phyloP scores from a whole-genome alignment of 2,888 invertebrate species.

The Himalopsyche anomala region DNA sequence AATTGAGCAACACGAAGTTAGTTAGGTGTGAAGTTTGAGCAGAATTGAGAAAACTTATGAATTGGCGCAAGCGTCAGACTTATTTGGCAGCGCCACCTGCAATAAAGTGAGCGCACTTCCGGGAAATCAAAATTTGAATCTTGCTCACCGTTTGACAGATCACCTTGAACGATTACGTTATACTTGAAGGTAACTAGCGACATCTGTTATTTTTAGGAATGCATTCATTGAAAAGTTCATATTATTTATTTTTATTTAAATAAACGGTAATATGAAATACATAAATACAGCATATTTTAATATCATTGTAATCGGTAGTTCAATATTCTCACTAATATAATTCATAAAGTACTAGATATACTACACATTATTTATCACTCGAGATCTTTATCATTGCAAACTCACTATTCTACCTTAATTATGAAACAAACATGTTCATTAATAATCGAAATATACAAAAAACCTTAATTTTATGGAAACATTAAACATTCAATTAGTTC shows the following conservation, averaged over 20 bases:
- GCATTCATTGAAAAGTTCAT: background rate
- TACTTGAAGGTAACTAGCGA: background rate
- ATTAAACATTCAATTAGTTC: no score
- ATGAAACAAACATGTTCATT: no score
- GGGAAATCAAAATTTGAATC: conserved; percentile 4
- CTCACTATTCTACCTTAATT: no score
- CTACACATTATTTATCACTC: no score
- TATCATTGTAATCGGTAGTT: no score
- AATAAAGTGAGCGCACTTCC: conserved; percentile 2
- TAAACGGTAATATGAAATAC: no score
- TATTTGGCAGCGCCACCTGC: conserved; percentile 27
- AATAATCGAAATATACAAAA: no score
- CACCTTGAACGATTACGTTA: conserved; percentile 40
- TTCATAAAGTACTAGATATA: no score
- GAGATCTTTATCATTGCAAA: no score
- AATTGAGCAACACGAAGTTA: background rate
- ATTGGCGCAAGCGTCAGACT: conserved; percentile 5
- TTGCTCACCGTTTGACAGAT: background rate
- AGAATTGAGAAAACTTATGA: background rate
- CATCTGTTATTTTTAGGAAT: background rate
- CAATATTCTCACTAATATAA: no score
- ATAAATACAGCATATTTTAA: no score
- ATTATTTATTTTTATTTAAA: background rate
- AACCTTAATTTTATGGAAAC: no score
- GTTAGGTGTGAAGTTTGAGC: conserved; percentile 1